Conservation (phyloP, 2,113 vertebrate species). For the Stigmatopora argus region DNA sequence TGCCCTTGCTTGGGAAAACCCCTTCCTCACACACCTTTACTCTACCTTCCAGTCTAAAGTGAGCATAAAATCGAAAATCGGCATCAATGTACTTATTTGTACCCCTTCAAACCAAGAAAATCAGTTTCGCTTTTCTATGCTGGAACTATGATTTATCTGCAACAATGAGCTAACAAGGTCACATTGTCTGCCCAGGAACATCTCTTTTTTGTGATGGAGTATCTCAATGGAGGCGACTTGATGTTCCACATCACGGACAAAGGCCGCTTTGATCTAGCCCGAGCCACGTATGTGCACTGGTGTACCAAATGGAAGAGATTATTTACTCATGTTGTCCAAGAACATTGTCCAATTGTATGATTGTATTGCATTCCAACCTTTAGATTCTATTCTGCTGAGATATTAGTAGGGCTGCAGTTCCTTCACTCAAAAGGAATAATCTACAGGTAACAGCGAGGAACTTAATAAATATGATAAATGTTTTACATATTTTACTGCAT, state of each 20-base stretch:
- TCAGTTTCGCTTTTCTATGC: not conserved
- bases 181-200: constrained; percentile 77
- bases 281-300: constrained; percentile 78
- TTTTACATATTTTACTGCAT: not conserved
- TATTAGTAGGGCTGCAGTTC: constrained; percentile 89
- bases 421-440: constrained; percentile 91
- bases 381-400: constrained; percentile 94
- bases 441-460: constrained; percentile 79
- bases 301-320: not conserved
- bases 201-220: constrained; percentile 98
- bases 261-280: constrained; percentile 88
- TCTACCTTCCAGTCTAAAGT: constrained; percentile 96
- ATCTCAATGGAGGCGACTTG: constrained; percentile 92
- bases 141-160: constrained; percentile 9
- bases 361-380: constrained; percentile 25
- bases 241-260: constrained; percentile 99
- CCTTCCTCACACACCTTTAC: constrained; percentile 93
- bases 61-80: constrained; percentile 42
- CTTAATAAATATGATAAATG: not conserved
- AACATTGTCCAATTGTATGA: constrained; percentile 1
- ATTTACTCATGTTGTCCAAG: not conserved
- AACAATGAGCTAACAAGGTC: constrained; percentile 22
- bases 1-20: constrained; percentile 88
- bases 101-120: constrained; percentile 20
- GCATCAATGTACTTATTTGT: constrained; percentile 38